Conservation (phyloP, 2,797 vertebrate species). For the Xiphorhynchus erythropygius region DNA sequence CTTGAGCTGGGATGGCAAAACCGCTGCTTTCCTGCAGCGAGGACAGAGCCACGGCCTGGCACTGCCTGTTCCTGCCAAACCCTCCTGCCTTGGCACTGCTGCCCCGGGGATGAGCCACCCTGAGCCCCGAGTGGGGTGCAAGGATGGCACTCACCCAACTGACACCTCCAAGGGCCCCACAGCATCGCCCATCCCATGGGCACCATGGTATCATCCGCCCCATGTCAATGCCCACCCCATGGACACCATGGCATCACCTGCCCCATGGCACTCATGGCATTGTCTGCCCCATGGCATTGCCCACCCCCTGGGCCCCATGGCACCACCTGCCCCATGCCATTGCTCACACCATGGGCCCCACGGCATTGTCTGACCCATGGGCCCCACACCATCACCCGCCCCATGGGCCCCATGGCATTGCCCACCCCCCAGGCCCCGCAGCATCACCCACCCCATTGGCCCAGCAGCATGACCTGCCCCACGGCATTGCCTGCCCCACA, state of each 20-base stretch:
- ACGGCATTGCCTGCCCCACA: neutral
- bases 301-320: neutral
- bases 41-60: rapidly evolving
- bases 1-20: neutral
- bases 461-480: too few relatives aligned
- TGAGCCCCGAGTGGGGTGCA: rapidly evolving
- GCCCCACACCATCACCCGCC: too few relatives aligned
- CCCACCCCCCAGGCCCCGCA: too few relatives aligned
- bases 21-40: rapidly evolving
- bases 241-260: neutral
- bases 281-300: too few relatives aligned
- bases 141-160: neutral
- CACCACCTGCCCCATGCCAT: too few relatives aligned
- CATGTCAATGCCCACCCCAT: neutral
- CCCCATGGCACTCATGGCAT: too few relatives aligned
- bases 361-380: too few relatives aligned
- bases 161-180: rapidly evolving
- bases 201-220: neutral
- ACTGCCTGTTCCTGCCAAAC: neutral
- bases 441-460: too few relatives aligned
- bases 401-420: too few relatives aligned
- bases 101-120: rapidly evolving
- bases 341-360: neutral
- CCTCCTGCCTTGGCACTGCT: neutral
- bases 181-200: neutral